A percentile compares a stretch with the other conserved stretches of the same genome.
These are phyloP conservation scores for Pentalonia nigronervosa DNA, from an alignment of 1,140 invertebrate species.

Conservation along the genomic window DNA sequence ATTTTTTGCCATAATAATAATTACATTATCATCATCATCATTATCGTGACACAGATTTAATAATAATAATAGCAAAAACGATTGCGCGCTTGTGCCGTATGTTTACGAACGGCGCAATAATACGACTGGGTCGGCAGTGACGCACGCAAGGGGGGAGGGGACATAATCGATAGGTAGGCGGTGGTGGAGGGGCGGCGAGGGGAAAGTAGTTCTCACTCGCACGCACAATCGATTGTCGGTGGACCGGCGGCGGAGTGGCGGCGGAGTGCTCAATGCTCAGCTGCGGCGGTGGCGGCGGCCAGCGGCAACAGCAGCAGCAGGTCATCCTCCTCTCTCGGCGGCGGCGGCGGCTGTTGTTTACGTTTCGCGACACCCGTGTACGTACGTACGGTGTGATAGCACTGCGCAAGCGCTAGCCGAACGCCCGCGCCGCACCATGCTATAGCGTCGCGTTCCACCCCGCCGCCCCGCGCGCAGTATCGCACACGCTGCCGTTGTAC, in stretches of 20 bases:
- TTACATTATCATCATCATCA: not conserved
- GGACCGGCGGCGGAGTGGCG: not conserved
- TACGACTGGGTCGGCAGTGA: not conserved
- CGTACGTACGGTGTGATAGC: not conserved
- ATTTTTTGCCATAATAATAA: not conserved
- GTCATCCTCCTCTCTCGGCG: slow-evolving; percentile 24
- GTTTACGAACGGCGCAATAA: slow-evolving; percentile 34
- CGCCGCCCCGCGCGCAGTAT: not conserved
- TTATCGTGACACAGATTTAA: not conserved
- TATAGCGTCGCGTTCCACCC: not conserved
- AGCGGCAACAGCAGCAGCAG: slow-evolving; percentile 39
- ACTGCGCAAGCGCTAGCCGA: not conserved
- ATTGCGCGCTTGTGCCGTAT: not conserved
- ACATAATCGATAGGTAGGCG: slow-evolving; percentile 15
- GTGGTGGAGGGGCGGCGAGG: not conserved
- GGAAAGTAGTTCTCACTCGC: not conserved
- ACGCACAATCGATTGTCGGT: slow-evolving; percentile 23
- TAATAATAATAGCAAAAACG: not conserved
- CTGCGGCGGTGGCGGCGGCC: slow-evolving; percentile 18
- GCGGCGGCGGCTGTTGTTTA: slow-evolving; percentile 35
- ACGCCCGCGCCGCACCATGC: not conserved
- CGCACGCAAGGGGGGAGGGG: no score
- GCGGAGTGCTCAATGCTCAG: not conserved
- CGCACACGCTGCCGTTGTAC: not conserved
- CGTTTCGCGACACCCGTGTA: slow-evolving; percentile 24